Conservation (phyloP, 2,113 vertebrate genomes). For the Rhineura floridana region DNA sequence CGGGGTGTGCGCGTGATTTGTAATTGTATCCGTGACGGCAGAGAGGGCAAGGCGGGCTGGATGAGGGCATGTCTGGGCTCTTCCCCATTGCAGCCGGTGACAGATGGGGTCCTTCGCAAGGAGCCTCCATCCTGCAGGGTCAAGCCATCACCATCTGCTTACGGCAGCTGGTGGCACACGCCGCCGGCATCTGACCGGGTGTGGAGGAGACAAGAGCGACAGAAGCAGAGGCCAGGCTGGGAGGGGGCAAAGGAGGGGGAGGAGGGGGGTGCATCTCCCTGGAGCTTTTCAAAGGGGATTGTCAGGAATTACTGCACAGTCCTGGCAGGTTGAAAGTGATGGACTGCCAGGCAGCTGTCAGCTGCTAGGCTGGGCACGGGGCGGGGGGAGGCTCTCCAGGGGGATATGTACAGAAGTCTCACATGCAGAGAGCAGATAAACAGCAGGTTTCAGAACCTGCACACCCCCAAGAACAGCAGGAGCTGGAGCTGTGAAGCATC, state of each 20-base stretch:
- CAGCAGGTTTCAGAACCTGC: neutral
- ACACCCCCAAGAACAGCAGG: too few species aligned
- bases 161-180: conserved; percentile 8
- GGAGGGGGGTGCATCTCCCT: neutral
- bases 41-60: neutral
- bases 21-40: neutral
- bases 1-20: neutral
- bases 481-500: neutral
- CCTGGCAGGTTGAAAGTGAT: neutral
- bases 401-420: neutral
- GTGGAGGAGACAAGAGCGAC: neutral
- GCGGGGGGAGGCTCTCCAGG: neutral
- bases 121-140: neutral
- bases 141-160: conserved; percentile 17
- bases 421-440: neutral
- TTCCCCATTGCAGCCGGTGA: neutral
- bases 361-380: neutral
- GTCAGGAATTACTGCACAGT: neutral
- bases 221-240: neutral
- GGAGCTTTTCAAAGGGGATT: neutral
- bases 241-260: too few species aligned
- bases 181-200: neutral
- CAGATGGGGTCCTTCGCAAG: neutral
- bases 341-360: neutral
- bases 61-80: neutral